Evolutionary conservation across 2,888 invertebrate species (phyloP).

Genomic region (Dermolepida albohirtum): DNA sequence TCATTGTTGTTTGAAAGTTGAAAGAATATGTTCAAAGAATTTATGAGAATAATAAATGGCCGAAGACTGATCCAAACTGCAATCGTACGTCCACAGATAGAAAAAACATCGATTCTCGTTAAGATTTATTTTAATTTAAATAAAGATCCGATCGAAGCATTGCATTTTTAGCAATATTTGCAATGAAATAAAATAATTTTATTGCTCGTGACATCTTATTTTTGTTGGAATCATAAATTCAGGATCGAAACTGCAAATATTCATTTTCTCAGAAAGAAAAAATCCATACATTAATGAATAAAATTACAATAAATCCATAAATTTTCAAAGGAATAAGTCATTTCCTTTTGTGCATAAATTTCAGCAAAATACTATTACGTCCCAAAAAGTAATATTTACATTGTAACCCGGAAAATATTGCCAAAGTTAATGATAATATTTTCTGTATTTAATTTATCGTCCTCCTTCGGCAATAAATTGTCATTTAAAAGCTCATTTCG

Average conservation of each 20-base stretch:
- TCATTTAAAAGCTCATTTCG: slow-evolving; percentile 20
- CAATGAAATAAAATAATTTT: too few relatives aligned
- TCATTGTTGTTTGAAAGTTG: too few relatives aligned
- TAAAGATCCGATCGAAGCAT: too few relatives aligned
- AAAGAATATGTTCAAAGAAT: too few relatives aligned
- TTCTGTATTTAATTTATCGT: slow-evolving; percentile 26
- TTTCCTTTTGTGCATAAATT: slow-evolving; percentile 20
- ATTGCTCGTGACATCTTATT: neutral
- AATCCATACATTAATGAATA: slow-evolving; percentile 10
- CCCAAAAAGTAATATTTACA: slow-evolving; percentile 8
- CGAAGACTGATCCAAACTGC: too few relatives aligned
- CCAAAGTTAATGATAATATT: slow-evolving; percentile 27
- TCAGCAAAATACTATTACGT: slow-evolving; percentile 5
- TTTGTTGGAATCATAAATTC: neutral
- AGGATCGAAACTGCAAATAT: slow-evolving; percentile 8
- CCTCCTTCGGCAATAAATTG: slow-evolving; percentile 23
- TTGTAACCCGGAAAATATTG: slow-evolving; percentile 19
- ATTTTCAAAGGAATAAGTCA: slow-evolving; percentile 23
- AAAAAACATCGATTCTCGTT: too few relatives aligned
- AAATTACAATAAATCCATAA: slow-evolving; percentile 26
- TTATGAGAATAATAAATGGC: too few relatives aligned
- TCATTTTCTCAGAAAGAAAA: slow-evolving; percentile 1
- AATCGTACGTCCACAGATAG: too few relatives aligned
- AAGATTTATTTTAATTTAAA: too few relatives aligned
- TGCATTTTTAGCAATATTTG: too few relatives aligned